Conservation (phyloP, 2,888 invertebrate genomes). For the Cremastinae sp. region DNA sequence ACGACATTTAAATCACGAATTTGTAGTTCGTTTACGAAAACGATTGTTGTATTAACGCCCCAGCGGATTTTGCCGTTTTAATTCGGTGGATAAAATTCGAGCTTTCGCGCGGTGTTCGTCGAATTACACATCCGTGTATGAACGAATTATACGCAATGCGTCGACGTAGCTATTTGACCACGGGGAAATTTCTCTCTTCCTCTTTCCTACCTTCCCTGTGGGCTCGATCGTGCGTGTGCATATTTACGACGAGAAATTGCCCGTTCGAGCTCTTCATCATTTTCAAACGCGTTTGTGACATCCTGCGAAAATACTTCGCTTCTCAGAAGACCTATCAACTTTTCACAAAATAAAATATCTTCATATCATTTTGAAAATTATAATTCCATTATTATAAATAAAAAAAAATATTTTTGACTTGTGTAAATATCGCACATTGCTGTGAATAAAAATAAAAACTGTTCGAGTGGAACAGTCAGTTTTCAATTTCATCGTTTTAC, state of each 20-base stretch:
- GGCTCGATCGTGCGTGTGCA: slow-evolving; percentile 5
- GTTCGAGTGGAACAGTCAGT: slow-evolving; percentile 51
- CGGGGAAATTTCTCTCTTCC: slow-evolving; percentile 15
- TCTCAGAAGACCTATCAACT: too few species aligned
- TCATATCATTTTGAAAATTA: too few species aligned
- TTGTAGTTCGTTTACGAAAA: slow-evolving; percentile 66
- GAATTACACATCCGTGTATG: slow-evolving; percentile 56
- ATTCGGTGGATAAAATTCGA: slow-evolving; percentile 68
- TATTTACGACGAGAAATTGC: slow-evolving; percentile 34
- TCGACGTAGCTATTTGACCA: slow-evolving; percentile 37
- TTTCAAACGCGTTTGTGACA: slow-evolving; percentile 57
- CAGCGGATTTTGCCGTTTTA: slow-evolving; percentile 66
- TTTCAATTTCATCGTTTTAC: slow-evolving; percentile 41
- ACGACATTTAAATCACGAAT: slow-evolving; percentile 63
- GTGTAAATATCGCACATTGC: slow-evolving; percentile 27
- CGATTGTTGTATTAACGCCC: slow-evolving; percentile 70
- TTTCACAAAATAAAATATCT: not conserved
- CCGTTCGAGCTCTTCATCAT: slow-evolving; percentile 57
- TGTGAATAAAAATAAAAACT: slow-evolving; percentile 11
- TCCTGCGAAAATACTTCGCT: slow-evolving; percentile 49
- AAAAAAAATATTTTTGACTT: slow-evolving; percentile 53
- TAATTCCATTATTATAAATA: too few species aligned
- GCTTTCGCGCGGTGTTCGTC: slow-evolving; percentile 54
- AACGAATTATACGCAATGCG: slow-evolving; percentile 66
- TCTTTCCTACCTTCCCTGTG: not conserved